phyloP scores from a whole-genome alignment of 2,888 invertebrate genomes.

The Anoncus sp. region DNA sequence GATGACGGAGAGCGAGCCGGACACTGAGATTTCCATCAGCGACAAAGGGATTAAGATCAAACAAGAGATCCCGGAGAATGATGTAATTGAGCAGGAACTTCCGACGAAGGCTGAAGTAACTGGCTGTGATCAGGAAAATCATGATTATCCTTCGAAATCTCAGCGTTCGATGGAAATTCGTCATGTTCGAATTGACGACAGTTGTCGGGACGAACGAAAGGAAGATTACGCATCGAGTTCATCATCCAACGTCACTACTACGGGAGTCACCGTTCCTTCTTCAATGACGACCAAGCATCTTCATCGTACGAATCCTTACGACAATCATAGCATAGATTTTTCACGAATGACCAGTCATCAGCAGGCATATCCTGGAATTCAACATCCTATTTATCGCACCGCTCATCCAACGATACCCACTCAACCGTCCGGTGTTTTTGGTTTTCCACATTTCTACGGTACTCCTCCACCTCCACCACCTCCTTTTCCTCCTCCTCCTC shows the following conservation, averaged over 20 bases:
- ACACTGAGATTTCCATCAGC: not conserved
- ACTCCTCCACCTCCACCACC: slow-evolving; percentile 52
- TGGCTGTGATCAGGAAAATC: slow-evolving; percentile 12
- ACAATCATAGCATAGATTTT: slow-evolving; percentile 63
- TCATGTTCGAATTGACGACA: slow-evolving; percentile 9
- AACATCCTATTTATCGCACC: slow-evolving; percentile 65
- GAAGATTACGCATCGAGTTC: slow-evolving; percentile 30
- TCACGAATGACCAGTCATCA: slow-evolving; percentile 60
- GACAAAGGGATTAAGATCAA: slow-evolving; percentile 73
- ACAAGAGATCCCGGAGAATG: slow-evolving; percentile 68
- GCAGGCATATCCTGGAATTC: slow-evolving; percentile 62
- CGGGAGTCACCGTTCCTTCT: not conserved
- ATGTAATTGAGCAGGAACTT: slow-evolving; percentile 15
- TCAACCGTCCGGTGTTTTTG: slow-evolving; percentile 68
- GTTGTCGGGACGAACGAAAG: slow-evolving; percentile 44
- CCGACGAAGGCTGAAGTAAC: slow-evolving; percentile 9
- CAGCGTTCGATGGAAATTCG: slow-evolving; percentile 11
- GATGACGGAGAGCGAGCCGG: slow-evolving; percentile 56
- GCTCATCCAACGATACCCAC: slow-evolving; percentile 52
- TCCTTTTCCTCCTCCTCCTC: not conserved
- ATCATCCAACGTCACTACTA: slow-evolving; percentile 10
- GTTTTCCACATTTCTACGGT: slow-evolving; percentile 74
- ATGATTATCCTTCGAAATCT: slow-evolving; percentile 13
- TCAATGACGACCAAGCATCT: slow-evolving; percentile 21
- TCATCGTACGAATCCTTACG: slow-evolving; percentile 36